Base-by-base conservation (phyloP, 1,140 invertebrate species). In the Amphibalanus amphitrite region DNA sequence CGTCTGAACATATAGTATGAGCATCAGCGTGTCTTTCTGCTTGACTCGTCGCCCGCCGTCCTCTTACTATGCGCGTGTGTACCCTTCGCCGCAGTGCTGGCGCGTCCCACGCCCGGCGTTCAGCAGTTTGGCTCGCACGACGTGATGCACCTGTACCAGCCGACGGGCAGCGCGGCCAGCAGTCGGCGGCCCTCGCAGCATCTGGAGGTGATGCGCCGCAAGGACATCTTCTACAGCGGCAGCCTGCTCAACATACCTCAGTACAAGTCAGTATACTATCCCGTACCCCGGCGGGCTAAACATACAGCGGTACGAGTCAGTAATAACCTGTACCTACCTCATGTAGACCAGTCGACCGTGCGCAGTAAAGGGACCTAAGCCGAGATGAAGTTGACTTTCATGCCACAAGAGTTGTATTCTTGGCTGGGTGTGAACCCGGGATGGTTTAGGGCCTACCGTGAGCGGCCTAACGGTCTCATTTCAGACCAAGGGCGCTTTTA, bases 161-260 rank as follows among this genome's bases (percentile, higher is more conserved):
- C 69, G 67, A 28, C 30, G 33, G 26, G 28, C 71, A 71, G 73
- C 70, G 69, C 67, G 71, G 69, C 28, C 71, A 71, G 29, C 70
- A 69, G 23, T 71, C 72, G 17, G 69, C 73, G 3, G 70, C 67
- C 28, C 70, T 72, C 64, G 69, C 72, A 29, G 73, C 74, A 3
- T 73, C 75, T 67, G 1, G 88, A 90, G 28, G 86, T 91, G n/a
- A 86, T 93, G 84, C 86, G 89, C 77, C 82, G 91, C 29, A 89
- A 89, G 68, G 93, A 97, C 79, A 87, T 93, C 1, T 87, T 96
- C 75, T 94, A 94, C 78, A 88, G 89, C 76, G 90, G 90, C 71
- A 91, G 88, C 76, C 81, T 93, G 71, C 83, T 86, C 33, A 89
- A 88, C 77, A 79, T 89, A 28, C 82, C 82, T 29, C 80, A 79